Base-by-base conservation (phyloP, 2,797 vertebrate species). In the Lutjanus argentimaculatus region DNA sequence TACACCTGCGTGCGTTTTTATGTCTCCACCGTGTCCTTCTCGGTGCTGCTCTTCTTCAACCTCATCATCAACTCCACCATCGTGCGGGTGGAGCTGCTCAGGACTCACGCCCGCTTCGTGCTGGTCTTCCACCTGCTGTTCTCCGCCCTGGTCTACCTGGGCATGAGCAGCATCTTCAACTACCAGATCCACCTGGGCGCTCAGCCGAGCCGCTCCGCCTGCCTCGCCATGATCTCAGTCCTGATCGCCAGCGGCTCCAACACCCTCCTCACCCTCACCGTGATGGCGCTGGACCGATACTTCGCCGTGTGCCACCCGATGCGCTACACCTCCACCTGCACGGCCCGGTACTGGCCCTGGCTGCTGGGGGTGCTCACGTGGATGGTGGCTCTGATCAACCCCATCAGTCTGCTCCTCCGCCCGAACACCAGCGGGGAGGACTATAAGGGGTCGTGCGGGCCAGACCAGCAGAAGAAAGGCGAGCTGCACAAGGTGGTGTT, bases 271-370 rank as follows among this genome's bases (percentile, higher is more conserved):
- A 96, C 96, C 11, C 94, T 96, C 79, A 96, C 95, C 1, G 91
- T 51, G 5, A 96, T 96, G 95, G 95, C 96, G 0, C n/a, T 96
- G 76, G 96, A 96, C 86, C 95, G 95, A 0, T 95, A 93, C 79
- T 88, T 75, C 58, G 95, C 95, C 57, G 93, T 96, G 62, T 96
- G 95, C 74, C 89, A 94, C 81, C 95, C 95, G 14, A 78, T 96
- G 82, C 89, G 94, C 65, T 96, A 96, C 89, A 86, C 59, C 16
- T 70, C 86, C 42, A 12, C 43, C 6, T 89, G 89, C 75, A 62
- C 85, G 1, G 57, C 75, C 2, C 61, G 72, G 2, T 59, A 51
- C 69, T 95, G 93, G 93, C 93, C 95, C 9, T 96, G 95, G 95
- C 65, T 95, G 45, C 75, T 94, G 43, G 95, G 96, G 0, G 74